These are phyloP conservation scores for Hemiprocne comata DNA, from an alignment of 2,113 vertebrate genomes.

Conservation along the genomic window DNA sequence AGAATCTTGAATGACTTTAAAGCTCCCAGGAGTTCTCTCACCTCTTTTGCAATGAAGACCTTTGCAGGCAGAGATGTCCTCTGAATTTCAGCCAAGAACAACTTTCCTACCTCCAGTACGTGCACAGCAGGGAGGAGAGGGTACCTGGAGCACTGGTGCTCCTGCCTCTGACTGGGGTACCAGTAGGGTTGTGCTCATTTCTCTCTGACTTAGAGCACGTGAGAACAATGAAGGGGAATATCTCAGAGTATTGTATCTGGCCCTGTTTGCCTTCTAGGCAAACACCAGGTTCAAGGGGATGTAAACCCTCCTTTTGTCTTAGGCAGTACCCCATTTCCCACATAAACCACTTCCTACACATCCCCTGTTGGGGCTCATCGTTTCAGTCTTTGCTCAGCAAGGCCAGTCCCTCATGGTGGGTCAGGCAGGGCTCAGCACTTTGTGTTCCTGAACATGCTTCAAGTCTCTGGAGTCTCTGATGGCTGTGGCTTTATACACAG, in stretches of 20 bases:
- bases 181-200: background rate
- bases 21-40: background rate
- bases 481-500: background rate
- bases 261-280: background rate
- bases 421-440: background rate
- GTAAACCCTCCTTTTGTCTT: background rate
- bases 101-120: conserved; percentile 2
- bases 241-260: background rate
- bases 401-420: background rate
- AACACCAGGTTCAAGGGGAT: background rate
- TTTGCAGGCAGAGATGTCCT: background rate
- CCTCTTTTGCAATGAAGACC: background rate
- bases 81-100: conserved; percentile 56
- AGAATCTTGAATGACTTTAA: background rate
- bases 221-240: background rate
- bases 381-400: background rate
- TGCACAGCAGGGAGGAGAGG: background rate
- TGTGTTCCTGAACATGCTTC: background rate
- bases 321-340: background rate
- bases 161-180: background rate
- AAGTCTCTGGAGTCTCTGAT: background rate
- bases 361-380: fast-evolving
- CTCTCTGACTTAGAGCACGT: background rate
- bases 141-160: background rate
- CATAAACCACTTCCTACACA: background rate